Conservation (phyloP, 2,888 invertebrate species). For the Odontocolon sp. region DNA sequence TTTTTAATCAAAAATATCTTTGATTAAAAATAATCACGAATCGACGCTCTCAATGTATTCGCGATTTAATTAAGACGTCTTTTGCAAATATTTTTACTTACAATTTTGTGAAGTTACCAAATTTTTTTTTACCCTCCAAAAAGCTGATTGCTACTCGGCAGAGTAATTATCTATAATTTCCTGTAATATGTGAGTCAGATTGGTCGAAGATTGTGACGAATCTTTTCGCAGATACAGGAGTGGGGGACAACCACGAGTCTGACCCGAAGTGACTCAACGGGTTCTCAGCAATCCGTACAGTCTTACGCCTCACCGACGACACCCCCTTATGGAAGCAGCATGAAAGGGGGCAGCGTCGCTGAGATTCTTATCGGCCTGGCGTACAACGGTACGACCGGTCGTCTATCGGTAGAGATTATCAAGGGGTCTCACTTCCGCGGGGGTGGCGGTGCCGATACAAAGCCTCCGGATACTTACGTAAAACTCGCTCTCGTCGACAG, state of each 20-base stretch:
- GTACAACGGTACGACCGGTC: constrained; percentile 96
- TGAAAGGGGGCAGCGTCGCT: constrained; percentile 94
- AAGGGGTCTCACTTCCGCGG: constrained; percentile 88
- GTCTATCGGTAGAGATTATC: constrained; percentile 94
- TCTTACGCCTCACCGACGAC: constrained; percentile 78
- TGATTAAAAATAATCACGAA: too few relatives aligned
- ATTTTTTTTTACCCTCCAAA: too few relatives aligned
- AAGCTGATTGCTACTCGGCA: too few relatives aligned
- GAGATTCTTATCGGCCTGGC: constrained; percentile 94
- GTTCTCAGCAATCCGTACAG: constrained; percentile 93
- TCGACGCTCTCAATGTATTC: too few relatives aligned
- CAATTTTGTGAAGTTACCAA: too few relatives aligned
- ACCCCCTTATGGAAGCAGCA: constrained; percentile 80
- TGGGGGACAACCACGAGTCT: constrained; percentile 82
- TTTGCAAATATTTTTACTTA: neutral
- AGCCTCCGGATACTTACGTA: constrained; percentile 96
- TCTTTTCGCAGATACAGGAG: constrained; percentile 53
- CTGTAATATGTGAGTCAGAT: too few relatives aligned
- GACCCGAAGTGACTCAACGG: constrained; percentile 95
- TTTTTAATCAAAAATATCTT: too few relatives aligned
- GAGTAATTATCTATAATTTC: too few relatives aligned
- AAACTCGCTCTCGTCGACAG: constrained; percentile 95
- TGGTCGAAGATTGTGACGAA: too few relatives aligned
- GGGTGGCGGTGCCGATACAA: constrained; percentile 76
- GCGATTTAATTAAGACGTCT: too few relatives aligned